Conservation (phyloP, 2,113 vertebrate genomes). For the Pipa parva region DNA sequence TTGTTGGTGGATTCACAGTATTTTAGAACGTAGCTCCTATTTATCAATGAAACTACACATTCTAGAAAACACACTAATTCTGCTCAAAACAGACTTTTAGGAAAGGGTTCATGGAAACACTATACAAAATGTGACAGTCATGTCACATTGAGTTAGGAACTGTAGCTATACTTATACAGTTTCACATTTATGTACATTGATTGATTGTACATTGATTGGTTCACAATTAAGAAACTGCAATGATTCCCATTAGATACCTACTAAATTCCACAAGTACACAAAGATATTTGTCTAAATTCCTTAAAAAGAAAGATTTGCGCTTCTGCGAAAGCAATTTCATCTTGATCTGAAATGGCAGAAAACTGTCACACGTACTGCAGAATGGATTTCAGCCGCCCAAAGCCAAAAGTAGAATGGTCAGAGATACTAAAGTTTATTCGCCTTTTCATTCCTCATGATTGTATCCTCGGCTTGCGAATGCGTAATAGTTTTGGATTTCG, state of each 20-base stretch:
- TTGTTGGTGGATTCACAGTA: too few relatives aligned
- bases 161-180: too few relatives aligned
- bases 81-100: neutral
- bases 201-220: neutral
- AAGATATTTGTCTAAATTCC: neutral
- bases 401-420: neutral
- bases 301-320: neutral
- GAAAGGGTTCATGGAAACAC: neutral
- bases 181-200: neutral
- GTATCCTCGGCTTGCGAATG: constrained; percentile 9
- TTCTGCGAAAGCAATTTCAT: neutral
- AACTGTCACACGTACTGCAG: neutral
- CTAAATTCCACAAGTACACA: neutral
- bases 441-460: constrained; percentile 13
- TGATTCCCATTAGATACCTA: neutral
- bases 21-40: neutral
- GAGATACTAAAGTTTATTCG: neutral
- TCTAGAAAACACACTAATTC: neutral
- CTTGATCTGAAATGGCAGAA: neutral
- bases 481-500: neutral
- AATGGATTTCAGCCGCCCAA: neutral
- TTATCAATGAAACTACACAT: neutral
- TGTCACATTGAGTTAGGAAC: too few relatives aligned
- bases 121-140: neutral
- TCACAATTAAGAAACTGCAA: constrained; percentile 3